A percentile compares a stretch with the other conserved stretches of the same genome.
These are phyloP conservation scores for Lamellibrachia luymesi DNA, from an alignment of 1,140 invertebrate species.

Conservation along the genomic window DNA sequence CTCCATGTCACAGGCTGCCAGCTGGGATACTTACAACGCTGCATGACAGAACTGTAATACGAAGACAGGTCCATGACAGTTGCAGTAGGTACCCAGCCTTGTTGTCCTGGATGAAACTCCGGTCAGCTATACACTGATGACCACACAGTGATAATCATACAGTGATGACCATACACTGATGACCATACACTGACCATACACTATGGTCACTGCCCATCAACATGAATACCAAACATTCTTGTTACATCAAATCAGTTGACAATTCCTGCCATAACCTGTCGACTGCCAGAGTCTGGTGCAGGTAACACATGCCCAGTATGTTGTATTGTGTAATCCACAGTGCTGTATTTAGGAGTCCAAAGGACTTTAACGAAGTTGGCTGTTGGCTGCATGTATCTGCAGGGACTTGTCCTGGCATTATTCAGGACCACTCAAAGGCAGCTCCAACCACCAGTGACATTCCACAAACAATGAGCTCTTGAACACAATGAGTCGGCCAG, in stretches of 20 bases:
- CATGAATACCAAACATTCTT: background rate
- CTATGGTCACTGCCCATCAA: background rate
- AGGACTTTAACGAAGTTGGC: background rate
- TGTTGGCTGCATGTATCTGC: background rate
- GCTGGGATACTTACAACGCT: background rate
- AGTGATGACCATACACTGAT: no score
- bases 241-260: background rate
- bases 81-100: background rate
- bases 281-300: background rate
- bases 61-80: background rate
- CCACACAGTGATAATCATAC: no score
- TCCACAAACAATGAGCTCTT: background rate
- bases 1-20: background rate
- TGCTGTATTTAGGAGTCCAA: background rate
- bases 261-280: background rate
- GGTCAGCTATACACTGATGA: background rate
- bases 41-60: background rate
- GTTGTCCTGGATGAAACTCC: background rate
- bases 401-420: background rate
- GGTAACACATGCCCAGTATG: background rate
- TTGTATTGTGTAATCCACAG: background rate
- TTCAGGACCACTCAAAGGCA: background rate
- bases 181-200: background rate
- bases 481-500: background rate
- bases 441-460: background rate